Percentiles rank a stretch among this genome's conserved stretches.
These are phyloP conservation scores for Sebastes aleutianus DNA, from an alignment of 2,797 vertebrate species.

Conservation along the genomic window DNA sequence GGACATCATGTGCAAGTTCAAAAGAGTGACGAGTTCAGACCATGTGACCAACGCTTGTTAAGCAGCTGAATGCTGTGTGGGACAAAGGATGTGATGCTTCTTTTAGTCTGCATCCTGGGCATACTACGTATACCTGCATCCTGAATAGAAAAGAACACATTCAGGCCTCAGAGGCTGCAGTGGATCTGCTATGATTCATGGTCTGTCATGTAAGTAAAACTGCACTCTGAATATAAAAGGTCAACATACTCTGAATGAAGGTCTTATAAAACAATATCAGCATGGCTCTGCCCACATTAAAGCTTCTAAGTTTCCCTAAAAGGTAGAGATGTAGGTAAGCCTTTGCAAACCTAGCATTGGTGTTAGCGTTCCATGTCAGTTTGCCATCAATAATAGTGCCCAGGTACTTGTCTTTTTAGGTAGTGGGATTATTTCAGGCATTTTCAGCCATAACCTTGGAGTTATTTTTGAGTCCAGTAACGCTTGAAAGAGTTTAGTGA, in stretches of 20 bases:
- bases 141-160: background rate
- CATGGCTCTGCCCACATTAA: background rate
- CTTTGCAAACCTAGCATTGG: background rate
- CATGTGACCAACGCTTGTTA: too few species aligned
- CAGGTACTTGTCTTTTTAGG: background rate
- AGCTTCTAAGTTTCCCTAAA: background rate
- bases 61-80: background rate
- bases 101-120: background rate
- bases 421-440: background rate
- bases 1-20: background rate
- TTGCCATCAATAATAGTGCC: background rate
- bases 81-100: background rate
- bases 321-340: background rate
- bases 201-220: background rate
- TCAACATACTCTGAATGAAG: background rate
- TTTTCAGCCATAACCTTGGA: background rate
- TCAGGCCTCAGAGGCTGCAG: background rate
- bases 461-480: background rate
- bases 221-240: background rate
- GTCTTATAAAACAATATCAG: background rate
- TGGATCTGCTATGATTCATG: background rate
- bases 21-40: background rate
- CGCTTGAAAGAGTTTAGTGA: background rate
- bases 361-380: background rate
- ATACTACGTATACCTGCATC: too few species aligned